Base-by-base conservation (phyloP, 2,113 vertebrate genomes). In the Heterotilapia buettikoferi region DNA sequence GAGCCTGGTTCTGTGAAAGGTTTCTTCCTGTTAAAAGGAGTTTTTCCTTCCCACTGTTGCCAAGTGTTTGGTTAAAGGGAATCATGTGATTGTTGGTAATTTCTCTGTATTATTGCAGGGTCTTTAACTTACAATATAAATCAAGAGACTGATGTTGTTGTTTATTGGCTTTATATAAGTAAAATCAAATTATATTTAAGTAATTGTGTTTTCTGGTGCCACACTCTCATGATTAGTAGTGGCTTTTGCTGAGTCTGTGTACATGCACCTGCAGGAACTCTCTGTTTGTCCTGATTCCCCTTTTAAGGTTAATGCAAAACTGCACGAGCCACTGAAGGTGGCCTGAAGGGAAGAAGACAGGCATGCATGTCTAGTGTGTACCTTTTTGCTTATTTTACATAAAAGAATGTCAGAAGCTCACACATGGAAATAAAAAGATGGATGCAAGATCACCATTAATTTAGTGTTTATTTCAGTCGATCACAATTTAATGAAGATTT, bases 121-220 rank as follows among this genome's bases (percentile, higher is more conserved):
- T 66, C 18, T 36, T 36, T 36, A 66, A 36, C 18, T 66, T 66
- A 36, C 61, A 1, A 5, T 63, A 5, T 63, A 63, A 63, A 36
- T 3, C 59, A 36, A 31, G 0, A 36, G 31, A 66, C 18, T n/a
- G 9, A n/a, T 66, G 0, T 1, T 36, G 61, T 66, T n/a, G 18
- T 66, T 66, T 0, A 36, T 7, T 66, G 31, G 61, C 31, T 66
- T 36, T 66, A 36, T 66, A 66, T 66, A 12, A 66, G 31, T 5
- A 66, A 66, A 36, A 36, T 5, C 18, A 1, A 36, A 66, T 12
- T 66, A 66, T 2, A 12, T 12, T 66, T 36, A 66, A 66, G 31
- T 36, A 5, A n/a, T 66, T 66, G 10, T 66, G 59, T 61, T 63
- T 36, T 36, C 31, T 63, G 61, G 31, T 36, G 61, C 18, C 61